Percentiles rank a stretch among this genome's conserved stretches.
Evolutionary conservation across 2,113 vertebrate species (phyloP).

Genomic region (Perca flavescens): DNA sequence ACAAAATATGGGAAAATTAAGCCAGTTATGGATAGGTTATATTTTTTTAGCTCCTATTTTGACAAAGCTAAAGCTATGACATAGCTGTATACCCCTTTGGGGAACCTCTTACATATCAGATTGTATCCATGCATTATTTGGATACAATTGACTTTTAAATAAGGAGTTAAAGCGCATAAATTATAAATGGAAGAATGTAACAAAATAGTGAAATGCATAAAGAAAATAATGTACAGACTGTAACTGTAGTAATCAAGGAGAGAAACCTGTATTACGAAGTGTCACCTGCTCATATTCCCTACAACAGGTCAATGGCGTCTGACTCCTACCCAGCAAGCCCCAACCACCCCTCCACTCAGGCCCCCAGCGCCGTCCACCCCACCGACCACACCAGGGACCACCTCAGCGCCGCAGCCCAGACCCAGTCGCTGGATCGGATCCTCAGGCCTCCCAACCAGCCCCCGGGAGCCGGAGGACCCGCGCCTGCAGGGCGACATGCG

Average conservation of each 20-base stretch:
- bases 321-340: conserved; percentile 92
- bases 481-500: conserved; percentile 82
- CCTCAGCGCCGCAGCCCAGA: conserved; percentile 82
- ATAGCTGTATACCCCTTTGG: neutral
- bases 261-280: neutral
- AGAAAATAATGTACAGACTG: neutral
- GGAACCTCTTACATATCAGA: neutral
- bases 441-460: conserved; percentile 82
- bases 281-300: neutral
- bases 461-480: conserved; percentile 62
- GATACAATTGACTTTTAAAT: neutral
- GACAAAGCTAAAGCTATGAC: too few relatives aligned
- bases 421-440: conserved; percentile 86
- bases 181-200: neutral
- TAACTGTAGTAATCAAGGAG: neutral
- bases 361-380: conserved; percentile 57
- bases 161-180: neutral
- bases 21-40: too few relatives aligned
- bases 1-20: too few relatives aligned
- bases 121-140: neutral
- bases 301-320: conserved; percentile 87
- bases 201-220: neutral
- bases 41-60: too few relatives aligned
- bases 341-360: conserved; percentile 87
- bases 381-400: conserved; percentile 69